Percentiles rank a stretch among this genome's conserved stretches.
These are phyloP conservation scores for Penaeus vannamei DNA, from an alignment of 1,140 invertebrate species.

Conservation along the genomic window DNA sequence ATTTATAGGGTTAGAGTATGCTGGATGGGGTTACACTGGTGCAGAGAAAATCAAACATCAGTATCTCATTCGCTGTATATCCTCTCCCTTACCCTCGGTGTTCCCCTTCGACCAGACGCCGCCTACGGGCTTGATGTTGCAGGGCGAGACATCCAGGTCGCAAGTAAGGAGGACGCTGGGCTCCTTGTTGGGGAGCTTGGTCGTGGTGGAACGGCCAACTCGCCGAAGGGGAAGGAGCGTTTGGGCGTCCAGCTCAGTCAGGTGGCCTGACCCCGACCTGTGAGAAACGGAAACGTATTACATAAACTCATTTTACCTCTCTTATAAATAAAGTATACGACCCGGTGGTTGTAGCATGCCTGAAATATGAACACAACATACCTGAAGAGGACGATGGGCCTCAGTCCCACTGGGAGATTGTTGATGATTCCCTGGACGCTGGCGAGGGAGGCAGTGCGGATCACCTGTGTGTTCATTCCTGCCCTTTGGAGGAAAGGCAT, in stretches of 20 bases:
- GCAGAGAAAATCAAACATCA: background rate
- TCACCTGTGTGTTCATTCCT: conserved; percentile 51
- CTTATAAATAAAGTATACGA: background rate
- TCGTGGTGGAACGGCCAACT: conserved; percentile 27
- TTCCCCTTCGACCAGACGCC: conserved; percentile 37
- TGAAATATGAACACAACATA: background rate
- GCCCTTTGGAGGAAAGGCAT: conserved; percentile 49
- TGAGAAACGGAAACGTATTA: background rate
- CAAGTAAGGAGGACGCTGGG: conserved; percentile 44
- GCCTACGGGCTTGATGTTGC: conserved; percentile 37
- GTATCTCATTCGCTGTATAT: too few relatives aligned
- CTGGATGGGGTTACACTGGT: background rate
- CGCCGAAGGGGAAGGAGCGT: conserved; percentile 37
- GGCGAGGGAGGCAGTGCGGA: conserved; percentile 39
- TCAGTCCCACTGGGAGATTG: conserved; percentile 11
- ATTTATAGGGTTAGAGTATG: background rate
- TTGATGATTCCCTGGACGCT: conserved; percentile 48
- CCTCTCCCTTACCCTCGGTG: conserved; percentile 20
- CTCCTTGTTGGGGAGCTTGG: background rate
- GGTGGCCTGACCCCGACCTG: conserved; percentile 35
- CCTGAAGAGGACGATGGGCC: conserved; percentile 57
- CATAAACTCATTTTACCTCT: background rate
- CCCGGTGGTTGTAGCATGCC: background rate
- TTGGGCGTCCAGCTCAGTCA: conserved; percentile 52
- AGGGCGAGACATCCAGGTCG: conserved; percentile 47